Evolutionary conservation across 2,113 vertebrate genomes (phyloP).

Genomic region (Brachypodius melanocephalos): DNA sequence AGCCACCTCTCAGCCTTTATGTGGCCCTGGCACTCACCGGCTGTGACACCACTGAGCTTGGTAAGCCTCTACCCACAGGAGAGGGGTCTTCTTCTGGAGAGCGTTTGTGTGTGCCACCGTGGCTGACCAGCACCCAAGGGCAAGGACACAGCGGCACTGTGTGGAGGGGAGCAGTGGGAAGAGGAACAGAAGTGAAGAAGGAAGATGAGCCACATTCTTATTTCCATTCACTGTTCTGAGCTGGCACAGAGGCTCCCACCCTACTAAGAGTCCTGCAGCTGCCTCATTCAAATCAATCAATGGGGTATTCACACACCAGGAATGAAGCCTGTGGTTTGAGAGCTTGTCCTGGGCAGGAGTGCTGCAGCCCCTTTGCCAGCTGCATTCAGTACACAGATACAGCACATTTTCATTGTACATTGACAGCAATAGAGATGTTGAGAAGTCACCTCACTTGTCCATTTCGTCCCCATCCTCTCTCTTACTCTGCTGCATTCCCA

Average conservation of each 20-base stretch:
- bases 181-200: not conserved
- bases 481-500: not conserved
- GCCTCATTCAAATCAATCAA: not conserved
- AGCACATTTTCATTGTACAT: not conserved
- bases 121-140: no score
- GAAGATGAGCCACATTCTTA: not conserved
- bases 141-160: not conserved
- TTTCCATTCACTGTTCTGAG: fast-evolving
- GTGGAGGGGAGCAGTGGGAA: not conserved
- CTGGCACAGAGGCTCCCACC: not conserved
- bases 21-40: not conserved
- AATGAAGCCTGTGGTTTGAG: not conserved
- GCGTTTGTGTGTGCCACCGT: not conserved
- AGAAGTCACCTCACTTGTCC: not conserved
- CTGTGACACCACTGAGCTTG: not conserved
- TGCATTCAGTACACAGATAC: not conserved
- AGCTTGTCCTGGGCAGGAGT: not conserved
- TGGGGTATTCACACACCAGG: fast-evolving
- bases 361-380: not conserved
- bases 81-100: not conserved
- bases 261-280: not conserved
- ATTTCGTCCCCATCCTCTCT: not conserved
- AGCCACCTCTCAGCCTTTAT: not conserved
- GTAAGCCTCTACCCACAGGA: not conserved
- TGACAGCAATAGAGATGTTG: not conserved